phyloP scores from a whole-genome alignment of 2,113 vertebrate genomes.

The Gobiocypris rarus region DNA sequence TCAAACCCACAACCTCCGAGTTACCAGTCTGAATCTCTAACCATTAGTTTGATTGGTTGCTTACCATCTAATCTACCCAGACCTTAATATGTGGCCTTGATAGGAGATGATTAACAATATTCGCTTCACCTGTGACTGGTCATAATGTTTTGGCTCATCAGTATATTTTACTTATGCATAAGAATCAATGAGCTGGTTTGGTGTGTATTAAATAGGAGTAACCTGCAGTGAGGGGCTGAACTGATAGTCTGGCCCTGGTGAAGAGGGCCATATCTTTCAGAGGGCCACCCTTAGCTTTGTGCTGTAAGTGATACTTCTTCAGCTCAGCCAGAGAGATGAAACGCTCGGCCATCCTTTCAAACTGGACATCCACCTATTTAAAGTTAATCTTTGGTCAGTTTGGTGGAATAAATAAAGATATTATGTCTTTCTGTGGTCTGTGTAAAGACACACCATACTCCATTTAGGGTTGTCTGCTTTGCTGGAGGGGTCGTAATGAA shows the following conservation, averaged over 20 bases:
- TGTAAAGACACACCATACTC: constrained; percentile 85
- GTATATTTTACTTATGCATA: too few species aligned
- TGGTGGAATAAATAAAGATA: neutral
- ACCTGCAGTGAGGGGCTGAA: constrained; percentile 90
- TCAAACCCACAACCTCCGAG: too few species aligned
- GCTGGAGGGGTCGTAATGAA: constrained; percentile 88
- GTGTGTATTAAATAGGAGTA: constrained; percentile 7
- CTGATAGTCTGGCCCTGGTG: constrained; percentile 85
- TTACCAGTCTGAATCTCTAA: too few species aligned
- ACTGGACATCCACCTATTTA: constrained; percentile 89
- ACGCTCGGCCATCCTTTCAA: constrained; percentile 87
- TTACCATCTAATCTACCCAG: too few species aligned
- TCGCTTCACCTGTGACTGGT: too few species aligned
- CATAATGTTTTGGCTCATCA: too few species aligned
- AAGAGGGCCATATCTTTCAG: constrained; percentile 86
- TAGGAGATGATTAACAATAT: too few species aligned
- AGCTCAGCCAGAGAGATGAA: constrained; percentile 90
- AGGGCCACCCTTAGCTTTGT: constrained; percentile 79
- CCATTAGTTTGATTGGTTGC: too few species aligned
- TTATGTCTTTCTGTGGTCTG: neutral
- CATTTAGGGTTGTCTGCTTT: constrained; percentile 90
- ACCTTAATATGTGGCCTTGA: too few species aligned
- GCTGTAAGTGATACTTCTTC: constrained; percentile 84
- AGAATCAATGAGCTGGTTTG: too few species aligned
- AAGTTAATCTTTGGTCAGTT: neutral